Evolutionary conservation across 2,113 vertebrate genomes (phyloP), one percentile per base, ranked within the genome.

Genomic region (Ranitomeya variabilis): DNA sequence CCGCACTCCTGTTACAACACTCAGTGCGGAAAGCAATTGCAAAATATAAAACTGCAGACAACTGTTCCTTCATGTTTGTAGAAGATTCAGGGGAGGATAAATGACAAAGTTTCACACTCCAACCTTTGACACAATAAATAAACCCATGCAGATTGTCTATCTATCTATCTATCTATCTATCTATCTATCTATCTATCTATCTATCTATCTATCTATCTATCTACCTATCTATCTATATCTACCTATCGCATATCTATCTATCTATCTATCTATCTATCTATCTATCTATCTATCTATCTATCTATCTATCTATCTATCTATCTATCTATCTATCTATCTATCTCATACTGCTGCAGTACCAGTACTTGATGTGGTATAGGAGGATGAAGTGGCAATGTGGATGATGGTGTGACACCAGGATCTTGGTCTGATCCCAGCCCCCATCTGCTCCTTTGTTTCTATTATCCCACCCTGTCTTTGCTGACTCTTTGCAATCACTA

Each of bases 181-280:
- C 66, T 67, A 67, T 67, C 66, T 67, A 67, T 67, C 66, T 67
- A 67, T 67, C 66, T 67, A 67, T 67, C 66, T 67, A 67, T 67
- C 66, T 67, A 67, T 67, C 66, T 67, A 67, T 67, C 66, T 67
- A 66, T 66, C 62, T n/a, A 21, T 19, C 62, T 66, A 60, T 60
- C 13, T 60, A 37, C 3, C 37, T 45, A 45, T 45, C 37, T 45
- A 45, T 45, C 37, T 45, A 45, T 45, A 45, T 45, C 37, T 45
- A 45, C 1, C 55, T 57, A 57, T 57, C 11, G 1, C 26, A 31
- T 26, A 67, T 67, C 66, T 67, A 67, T 67, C n/a, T 67, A 67
- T 67, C n/a, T 67, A 67, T 67, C 66, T 67, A 67, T 67, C 66
- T 67, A 67, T 67, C 66, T 67, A 67, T 67, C 66, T 67, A 67